A percentile compares a stretch with the other conserved stretches of the same genome.
Evolutionary conservation across 37 sponge, comb jelly and placozoan genomes (phyloP).

Genomic region (Ephydatia muelleri): DNA sequence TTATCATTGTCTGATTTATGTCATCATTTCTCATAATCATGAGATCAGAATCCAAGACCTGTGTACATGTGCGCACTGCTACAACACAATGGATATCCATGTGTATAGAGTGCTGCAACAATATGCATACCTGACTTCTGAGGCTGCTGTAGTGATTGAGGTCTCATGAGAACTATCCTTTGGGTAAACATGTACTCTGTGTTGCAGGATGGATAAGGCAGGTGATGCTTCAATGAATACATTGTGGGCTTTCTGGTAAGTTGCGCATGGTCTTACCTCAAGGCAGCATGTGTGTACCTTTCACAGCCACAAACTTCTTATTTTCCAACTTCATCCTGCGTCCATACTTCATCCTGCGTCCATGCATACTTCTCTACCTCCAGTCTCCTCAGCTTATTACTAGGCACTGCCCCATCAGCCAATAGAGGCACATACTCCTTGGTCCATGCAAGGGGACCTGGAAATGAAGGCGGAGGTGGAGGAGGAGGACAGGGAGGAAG

Average conservation of each 20-base stretch:
- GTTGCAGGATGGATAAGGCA: background rate
- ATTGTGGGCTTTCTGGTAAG: background rate
- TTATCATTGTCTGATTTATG: too few relatives aligned
- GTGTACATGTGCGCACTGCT: too few relatives aligned
- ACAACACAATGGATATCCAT: too few relatives aligned
- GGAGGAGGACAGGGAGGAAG: too few relatives aligned
- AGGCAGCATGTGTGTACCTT: background rate
- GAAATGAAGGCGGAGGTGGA: background rate
- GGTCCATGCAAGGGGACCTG: constrained; percentile 83
- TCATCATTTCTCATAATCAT: too few relatives aligned
- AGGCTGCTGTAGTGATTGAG: too few relatives aligned
- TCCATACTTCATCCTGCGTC: too few relatives aligned
- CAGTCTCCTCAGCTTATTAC: constrained; percentile 54
- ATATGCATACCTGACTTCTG: too few relatives aligned
- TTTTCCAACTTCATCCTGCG: background rate
- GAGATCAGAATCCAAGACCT: too few relatives aligned
- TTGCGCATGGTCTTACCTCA: background rate
- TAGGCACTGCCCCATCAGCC: constrained; percentile 69
- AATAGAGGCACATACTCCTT: constrained; percentile 73
- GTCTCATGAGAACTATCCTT: too few relatives aligned
- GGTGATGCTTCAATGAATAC: background rate
- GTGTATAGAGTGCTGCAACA: too few relatives aligned
- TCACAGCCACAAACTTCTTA: background rate
- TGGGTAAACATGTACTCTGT: background rate
- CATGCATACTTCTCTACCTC: constrained; percentile 53